Conservation (phyloP, 2,113 vertebrate species). For the Romanogobio albipinnatus region DNA sequence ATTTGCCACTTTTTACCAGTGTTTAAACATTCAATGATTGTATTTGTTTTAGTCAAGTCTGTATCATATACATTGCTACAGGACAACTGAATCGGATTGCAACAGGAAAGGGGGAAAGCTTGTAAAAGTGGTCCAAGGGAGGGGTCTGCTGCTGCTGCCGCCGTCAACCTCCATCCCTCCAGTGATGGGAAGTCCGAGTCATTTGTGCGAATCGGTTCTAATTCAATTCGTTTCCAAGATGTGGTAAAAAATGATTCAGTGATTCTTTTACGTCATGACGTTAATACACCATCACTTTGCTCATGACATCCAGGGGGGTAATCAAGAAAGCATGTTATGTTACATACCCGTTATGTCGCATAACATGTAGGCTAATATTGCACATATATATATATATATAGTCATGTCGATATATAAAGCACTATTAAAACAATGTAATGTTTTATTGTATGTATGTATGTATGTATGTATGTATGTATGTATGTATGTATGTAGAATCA, state of each 20-base stretch:
- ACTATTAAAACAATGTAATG: no score
- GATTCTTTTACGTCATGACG: no score
- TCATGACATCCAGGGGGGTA: no score
- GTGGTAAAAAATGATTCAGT: neutral
- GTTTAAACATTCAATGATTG: neutral
- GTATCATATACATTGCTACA: neutral
- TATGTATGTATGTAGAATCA: no score
- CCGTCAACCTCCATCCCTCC: slow-evolving; percentile 20
- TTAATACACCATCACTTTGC: no score
- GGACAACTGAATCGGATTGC: neutral
- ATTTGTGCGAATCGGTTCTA: neutral
- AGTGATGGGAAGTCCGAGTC: slow-evolving; percentile 4
- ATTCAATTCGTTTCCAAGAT: neutral
- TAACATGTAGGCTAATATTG: no score
- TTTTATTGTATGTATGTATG: no score
- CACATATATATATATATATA: no score
- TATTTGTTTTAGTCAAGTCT: neutral
- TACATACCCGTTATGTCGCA: no score
- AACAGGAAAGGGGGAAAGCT: neutral
- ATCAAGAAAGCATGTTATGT: no score
- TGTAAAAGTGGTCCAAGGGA: neutral
- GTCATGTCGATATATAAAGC: no score
- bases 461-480: no score
- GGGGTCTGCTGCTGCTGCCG: neutral
- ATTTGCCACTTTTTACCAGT: neutral